These are phyloP conservation scores for Choristoneura rosaceana DNA, from an alignment of 2,888 invertebrate genomes.

Conservation along the genomic window DNA sequence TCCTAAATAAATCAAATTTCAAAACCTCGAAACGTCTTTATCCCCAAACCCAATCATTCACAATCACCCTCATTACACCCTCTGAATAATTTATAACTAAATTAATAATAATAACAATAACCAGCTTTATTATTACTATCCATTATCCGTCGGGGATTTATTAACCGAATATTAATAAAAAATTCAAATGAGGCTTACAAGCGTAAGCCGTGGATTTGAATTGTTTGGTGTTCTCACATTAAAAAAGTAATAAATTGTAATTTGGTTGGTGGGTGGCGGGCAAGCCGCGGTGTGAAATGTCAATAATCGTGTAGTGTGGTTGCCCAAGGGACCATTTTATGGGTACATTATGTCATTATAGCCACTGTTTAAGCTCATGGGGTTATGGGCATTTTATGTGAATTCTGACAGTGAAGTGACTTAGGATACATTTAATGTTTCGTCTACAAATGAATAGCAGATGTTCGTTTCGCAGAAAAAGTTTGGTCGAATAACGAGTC, in stretches of 20 bases:
- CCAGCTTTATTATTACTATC: conserved; percentile 49
- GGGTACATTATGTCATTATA: conserved; percentile 23
- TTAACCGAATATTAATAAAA: conserved; percentile 77
- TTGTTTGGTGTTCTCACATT: conserved; percentile 77
- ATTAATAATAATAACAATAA: conserved; percentile 79
- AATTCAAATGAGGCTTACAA: conserved; percentile 80
- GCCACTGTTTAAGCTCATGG: not conserved
- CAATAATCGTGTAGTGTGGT: conserved; percentile 51
- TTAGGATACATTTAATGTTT: not conserved
- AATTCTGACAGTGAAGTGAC: not conserved
- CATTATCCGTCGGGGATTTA: conserved; percentile 53
- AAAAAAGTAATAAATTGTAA: conserved; percentile 58
- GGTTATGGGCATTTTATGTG: not conserved
- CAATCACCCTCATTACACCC: conserved; percentile 51
- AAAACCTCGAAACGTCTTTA: conserved; percentile 20
- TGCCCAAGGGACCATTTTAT: conserved; percentile 32
- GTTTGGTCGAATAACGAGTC: no score
- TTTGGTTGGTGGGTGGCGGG: conserved; percentile 54
- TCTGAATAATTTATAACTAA: conserved; percentile 78
- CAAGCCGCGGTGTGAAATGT: conserved; percentile 67
- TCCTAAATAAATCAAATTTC: conserved; percentile 16
- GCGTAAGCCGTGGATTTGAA: conserved; percentile 70
- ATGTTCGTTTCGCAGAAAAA: no score
- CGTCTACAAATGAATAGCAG: no score
- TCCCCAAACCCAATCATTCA: conserved; percentile 30